Base-by-base conservation (phyloP, 2,797 vertebrate genomes). In the Lithobates sylvaticus region DNA sequence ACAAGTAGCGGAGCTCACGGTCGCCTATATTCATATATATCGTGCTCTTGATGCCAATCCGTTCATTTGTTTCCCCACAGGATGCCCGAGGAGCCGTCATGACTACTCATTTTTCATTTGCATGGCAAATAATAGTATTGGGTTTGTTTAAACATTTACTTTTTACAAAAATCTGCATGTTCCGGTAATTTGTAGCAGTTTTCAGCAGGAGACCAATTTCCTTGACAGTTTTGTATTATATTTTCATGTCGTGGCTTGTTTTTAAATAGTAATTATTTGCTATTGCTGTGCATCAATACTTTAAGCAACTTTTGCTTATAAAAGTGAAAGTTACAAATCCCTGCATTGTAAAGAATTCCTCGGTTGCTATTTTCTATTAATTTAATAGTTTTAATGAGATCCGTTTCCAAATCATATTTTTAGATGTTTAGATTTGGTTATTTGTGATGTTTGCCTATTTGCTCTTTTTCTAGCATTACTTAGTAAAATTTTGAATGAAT, bases 121-220 rank as follows among this genome's bases (percentile, higher is more conserved):
- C 75, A 71, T 34, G 44, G 67, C 39, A 82, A 82, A 86, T 77
- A 77, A 81, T 78, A 54, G 73, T 82, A 77, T 83, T 83, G 69
- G 81, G 23, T 87, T 87, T 34, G 68, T 71, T 87, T 83, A 78
- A 83, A 83, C 80, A 78, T 83, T 87, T 78, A 83, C 85, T 76
- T 86, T 65, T 84, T 86, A 73, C 69, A 81, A 72, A 85, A 76
- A 58, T 54, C 54, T 86, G 21, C 36, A 67, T 78, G 65, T 86
- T 86, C 70, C 16, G 76, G 81, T 78, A 87, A 87, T 78, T 77
- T 87, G 69, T 54, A 36, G 39, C 54, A 47, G 81, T 47, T 73
- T 87, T 78, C 85, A 67, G 85, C 80, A 83, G 81, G 80, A 87
- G 85, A 83, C 80, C 81, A 83, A 87, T 87, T 87, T 87, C 44